These are phyloP conservation scores for Brachionus koreanus DNA, from an alignment of 1,140 invertebrate genomes.

Conservation along the genomic window DNA sequence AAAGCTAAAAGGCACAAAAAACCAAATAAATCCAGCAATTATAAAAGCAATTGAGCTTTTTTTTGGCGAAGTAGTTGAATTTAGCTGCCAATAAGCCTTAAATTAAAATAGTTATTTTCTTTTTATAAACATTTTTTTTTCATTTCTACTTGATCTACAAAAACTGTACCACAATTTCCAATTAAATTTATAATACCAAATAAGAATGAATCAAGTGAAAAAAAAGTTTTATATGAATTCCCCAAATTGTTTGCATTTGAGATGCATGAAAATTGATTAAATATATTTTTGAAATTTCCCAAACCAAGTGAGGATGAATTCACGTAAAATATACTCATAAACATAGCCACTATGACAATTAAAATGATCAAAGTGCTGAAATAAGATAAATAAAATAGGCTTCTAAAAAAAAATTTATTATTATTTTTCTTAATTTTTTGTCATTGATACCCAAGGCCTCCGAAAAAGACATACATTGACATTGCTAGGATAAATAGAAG, in stretches of 20 bases:
- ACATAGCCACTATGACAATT: conserved; percentile 46
- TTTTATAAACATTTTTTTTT: conserved; percentile 57
- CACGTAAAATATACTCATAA: conserved; percentile 47
- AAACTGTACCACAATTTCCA: conserved; percentile 58
- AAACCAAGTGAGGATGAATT: neutral
- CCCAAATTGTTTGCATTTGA: conserved; percentile 48
- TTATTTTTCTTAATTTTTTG: neutral
- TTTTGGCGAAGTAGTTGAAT: conserved; percentile 38
- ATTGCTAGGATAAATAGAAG: conserved; percentile 21
- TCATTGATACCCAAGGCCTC: conserved; percentile 16
- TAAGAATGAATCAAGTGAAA: conserved; percentile 53
- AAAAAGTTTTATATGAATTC: conserved; percentile 54
- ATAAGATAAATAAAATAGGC: conserved; percentile 49
- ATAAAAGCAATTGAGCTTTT: conserved; percentile 57
- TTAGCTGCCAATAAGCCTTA: conserved; percentile 47
- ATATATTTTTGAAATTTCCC: neutral
- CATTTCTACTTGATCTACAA: conserved; percentile 60
- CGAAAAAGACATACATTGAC: conserved; percentile 30
- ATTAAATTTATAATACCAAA: conserved; percentile 58
- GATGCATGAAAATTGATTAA: neutral
- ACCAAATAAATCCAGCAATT: conserved; percentile 57
- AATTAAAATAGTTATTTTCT: conserved; percentile 47
- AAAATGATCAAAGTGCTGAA: conserved; percentile 49
- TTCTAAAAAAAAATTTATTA: conserved; percentile 19
- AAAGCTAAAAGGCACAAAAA: conserved; percentile 58